Conservation (phyloP, 1,140 invertebrate genomes). For the Drosophila navojoa region DNA sequence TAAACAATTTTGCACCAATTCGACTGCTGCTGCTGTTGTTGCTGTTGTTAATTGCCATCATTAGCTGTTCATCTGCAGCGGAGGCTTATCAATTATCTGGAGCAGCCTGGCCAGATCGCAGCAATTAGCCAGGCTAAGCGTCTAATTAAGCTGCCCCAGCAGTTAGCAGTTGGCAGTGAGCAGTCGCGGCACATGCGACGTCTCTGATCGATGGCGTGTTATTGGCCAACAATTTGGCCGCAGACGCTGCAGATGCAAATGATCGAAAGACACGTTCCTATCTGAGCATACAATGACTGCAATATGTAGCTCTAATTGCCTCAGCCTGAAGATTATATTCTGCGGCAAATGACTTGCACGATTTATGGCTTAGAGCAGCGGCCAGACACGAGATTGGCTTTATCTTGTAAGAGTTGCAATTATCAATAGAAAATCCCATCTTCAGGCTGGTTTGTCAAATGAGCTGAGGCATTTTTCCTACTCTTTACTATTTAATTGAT, state of each 20-base stretch:
- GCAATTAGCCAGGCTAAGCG: slow-evolving; percentile 75
- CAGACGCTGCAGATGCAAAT: slow-evolving; percentile 18
- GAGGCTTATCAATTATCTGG: slow-evolving; percentile 76
- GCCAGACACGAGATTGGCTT: not conserved
- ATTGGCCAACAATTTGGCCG: slow-evolving; percentile 32
- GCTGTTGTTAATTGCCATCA: slow-evolving; percentile 72
- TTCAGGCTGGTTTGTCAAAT: no score
- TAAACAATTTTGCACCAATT: slow-evolving; percentile 79
- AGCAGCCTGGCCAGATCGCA: slow-evolving; percentile 34
- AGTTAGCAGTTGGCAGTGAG: slow-evolving; percentile 40
- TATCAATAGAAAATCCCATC: no score
- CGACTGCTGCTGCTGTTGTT: slow-evolving; percentile 43
- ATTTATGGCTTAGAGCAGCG: not conserved
- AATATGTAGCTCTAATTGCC: slow-evolving; percentile 6
- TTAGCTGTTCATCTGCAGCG: slow-evolving; percentile 75
- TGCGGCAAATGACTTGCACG: not conserved
- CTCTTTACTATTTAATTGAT: no score
- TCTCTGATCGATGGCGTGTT: slow-evolving; percentile 63
- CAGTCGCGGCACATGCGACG: slow-evolving; percentile 52
- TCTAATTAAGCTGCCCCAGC: slow-evolving; percentile 77
- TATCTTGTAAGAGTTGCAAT: not conserved
- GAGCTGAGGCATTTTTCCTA: no score
- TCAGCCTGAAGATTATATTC: not conserved
- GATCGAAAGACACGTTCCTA: slow-evolving; percentile 10
- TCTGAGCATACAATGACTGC: slow-evolving; percentile 20